Conservation (phyloP, 2,797 vertebrate species). For the Chelmon rostratus region DNA sequence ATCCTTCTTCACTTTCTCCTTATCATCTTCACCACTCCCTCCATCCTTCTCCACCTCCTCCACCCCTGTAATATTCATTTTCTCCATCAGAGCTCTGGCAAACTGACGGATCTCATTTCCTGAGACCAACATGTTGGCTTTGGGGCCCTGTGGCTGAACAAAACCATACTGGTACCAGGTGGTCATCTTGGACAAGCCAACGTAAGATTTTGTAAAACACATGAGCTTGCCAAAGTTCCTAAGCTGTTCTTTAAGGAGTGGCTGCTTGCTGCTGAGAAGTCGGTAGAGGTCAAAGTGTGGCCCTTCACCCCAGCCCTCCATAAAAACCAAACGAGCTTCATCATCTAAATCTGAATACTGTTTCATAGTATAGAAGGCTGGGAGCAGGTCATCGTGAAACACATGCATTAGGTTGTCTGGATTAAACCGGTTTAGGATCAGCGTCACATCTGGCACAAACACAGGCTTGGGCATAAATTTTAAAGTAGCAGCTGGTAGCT, state of each 20-base stretch:
- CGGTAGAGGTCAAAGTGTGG: conserved; percentile 95
- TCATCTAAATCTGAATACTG: conserved; percentile 93
- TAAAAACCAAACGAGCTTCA: conserved; percentile 94
- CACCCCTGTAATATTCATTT: conserved; percentile 88
- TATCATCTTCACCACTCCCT: conserved; percentile 62
- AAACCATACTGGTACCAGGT: conserved; percentile 99
- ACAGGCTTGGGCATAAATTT: conserved; percentile 97
- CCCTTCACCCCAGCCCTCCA: conserved; percentile 97
- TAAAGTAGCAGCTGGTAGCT: conserved; percentile 93
- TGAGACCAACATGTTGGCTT: conserved; percentile 96
- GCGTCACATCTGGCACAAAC: conserved; percentile 94
- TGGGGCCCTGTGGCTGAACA: conserved; percentile 97
- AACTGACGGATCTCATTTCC: conserved; percentile 97
- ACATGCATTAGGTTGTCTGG: conserved; percentile 99
- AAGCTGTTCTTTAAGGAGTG: conserved; percentile 93
- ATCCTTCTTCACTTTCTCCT: conserved; percentile 79
- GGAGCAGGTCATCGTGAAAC: conserved; percentile 97
- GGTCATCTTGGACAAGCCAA: conserved; percentile 96
- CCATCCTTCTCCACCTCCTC: conserved; percentile 61
- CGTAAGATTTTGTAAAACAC: conserved; percentile 96
- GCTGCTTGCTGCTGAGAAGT: conserved; percentile 95
- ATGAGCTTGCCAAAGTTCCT: conserved; percentile 94
- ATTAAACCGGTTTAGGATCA: conserved; percentile 97
- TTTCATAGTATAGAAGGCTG: conserved; percentile 96
- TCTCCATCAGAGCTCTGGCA: conserved; percentile 87